These are phyloP conservation scores for Ornithoptera priamus DNA, from an alignment of 2,888 invertebrate species.

Conservation along the genomic window DNA sequence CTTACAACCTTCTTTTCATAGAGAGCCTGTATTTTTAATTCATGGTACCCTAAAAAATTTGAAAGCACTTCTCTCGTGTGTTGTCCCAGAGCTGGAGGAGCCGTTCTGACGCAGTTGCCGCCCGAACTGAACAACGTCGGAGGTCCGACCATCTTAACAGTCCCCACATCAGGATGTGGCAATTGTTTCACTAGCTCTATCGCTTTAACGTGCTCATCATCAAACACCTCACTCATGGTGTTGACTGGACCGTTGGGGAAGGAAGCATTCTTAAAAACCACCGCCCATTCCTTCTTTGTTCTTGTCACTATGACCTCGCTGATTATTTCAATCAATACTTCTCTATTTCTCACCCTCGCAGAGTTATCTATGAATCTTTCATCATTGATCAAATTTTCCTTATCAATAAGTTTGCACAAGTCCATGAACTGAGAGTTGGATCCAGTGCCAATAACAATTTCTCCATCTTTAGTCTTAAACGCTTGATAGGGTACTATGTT, in stretches of 20 bases:
- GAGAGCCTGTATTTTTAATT: slow-evolving; percentile 79
- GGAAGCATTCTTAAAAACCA: slow-evolving; percentile 84
- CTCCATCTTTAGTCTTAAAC: slow-evolving; percentile 90
- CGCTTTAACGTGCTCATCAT: slow-evolving; percentile 90
- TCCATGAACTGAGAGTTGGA: slow-evolving; percentile 90
- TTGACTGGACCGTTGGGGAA: slow-evolving; percentile 97
- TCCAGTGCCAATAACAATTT: slow-evolving; percentile 92
- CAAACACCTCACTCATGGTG: slow-evolving; percentile 90
- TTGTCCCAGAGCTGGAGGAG: slow-evolving; percentile 93
- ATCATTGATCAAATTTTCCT: slow-evolving; percentile 81
- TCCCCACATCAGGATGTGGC: slow-evolving; percentile 84
- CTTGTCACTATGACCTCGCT: slow-evolving; percentile 79
- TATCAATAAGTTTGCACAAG: slow-evolving; percentile 83
- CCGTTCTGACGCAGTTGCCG: slow-evolving; percentile 83
- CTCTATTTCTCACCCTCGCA: slow-evolving; percentile 87
- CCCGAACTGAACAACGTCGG: slow-evolving; percentile 90
- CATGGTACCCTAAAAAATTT: slow-evolving; percentile 82
- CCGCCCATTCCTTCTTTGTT: slow-evolving; percentile 87
- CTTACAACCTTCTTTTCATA: slow-evolving; percentile 66
- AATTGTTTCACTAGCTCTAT: slow-evolving; percentile 87
- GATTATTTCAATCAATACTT: slow-evolving; percentile 83
- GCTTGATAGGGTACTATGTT: slow-evolving; percentile 97
- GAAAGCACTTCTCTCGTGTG: slow-evolving; percentile 90
- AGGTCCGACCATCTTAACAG: slow-evolving; percentile 90
- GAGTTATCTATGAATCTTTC: slow-evolving; percentile 86